A percentile compares a stretch with the other conserved stretches of the same genome.
Conservation (phyloP, 2,113 vertebrate genomes). For the Prunella fulvescens region DNA sequence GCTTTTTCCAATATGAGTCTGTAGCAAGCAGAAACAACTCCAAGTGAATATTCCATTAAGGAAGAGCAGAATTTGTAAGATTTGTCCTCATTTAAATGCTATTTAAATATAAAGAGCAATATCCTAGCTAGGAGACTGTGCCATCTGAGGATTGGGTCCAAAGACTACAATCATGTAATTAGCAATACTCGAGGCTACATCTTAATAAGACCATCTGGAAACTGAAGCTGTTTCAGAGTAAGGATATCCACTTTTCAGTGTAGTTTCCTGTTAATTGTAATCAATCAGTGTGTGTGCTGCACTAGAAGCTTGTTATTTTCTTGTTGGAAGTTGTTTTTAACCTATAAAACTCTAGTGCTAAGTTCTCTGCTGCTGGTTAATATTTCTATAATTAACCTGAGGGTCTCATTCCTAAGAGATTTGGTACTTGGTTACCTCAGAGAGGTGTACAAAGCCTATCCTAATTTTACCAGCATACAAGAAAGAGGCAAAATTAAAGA, state of each 20-base stretch:
- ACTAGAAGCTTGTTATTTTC: neutral
- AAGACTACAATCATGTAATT: neutral
- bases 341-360: neutral
- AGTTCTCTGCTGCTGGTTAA: neutral
- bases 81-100: neutral
- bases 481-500: neutral
- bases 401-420: neutral
- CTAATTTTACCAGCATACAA: neutral
- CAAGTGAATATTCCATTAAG: neutral
- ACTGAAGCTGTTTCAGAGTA: neutral
- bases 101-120: neutral
- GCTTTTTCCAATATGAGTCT: neutral
- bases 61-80: neutral
- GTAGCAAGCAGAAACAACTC: neutral
- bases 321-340: neutral
- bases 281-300: neutral
- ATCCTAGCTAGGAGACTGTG: neutral
- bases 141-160: neutral
- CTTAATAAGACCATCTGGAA: constrained; percentile 31
- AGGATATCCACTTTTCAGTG: neutral
- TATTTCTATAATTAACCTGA: neutral
- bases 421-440: neutral
- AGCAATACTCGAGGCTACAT: neutral
- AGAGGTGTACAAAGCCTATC: neutral
- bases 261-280: neutral